A percentile compares a stretch with the other conserved stretches of the same genome.
Evolutionary conservation across 2,113 vertebrate genomes (phyloP).

Genomic region (Mesitornis unicolor): DNA sequence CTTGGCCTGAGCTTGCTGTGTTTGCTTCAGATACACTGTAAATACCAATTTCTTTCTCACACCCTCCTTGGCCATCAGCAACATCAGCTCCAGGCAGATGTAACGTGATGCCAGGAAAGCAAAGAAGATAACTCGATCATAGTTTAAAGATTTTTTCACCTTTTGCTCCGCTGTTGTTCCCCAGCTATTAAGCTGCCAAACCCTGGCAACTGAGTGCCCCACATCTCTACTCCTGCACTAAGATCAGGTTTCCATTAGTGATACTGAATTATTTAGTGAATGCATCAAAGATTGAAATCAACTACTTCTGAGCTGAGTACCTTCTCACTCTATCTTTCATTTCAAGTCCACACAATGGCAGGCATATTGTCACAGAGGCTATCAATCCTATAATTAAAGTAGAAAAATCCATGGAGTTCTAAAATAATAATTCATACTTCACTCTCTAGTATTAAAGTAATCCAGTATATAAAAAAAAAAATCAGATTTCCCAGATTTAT

Average conservation of each 20-base stretch:
- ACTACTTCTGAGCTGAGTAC: neutral
- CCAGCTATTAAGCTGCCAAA: conserved; percentile 41
- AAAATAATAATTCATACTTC: neutral
- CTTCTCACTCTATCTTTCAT: conserved; percentile 9
- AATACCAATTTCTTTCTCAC: conserved; percentile 60
- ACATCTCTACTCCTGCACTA: neutral
- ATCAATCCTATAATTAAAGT: neutral
- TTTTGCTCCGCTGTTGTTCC: conserved; percentile 52
- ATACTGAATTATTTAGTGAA: conserved; percentile 78
- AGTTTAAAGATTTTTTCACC: conserved; percentile 63
- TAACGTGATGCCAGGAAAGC: conserved; percentile 35
- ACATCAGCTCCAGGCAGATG: conserved; percentile 29
- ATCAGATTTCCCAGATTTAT: neutral
- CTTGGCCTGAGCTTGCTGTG: conserved; percentile 1
- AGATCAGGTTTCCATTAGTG: conserved; percentile 74
- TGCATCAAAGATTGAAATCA: conserved; percentile 40
- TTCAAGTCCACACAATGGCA: neutral
- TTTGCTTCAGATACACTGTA: conserved; percentile 29
- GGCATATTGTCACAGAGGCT: neutral
- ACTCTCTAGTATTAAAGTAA: neutral
- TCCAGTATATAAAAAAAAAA: neutral
- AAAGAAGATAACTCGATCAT: neutral
- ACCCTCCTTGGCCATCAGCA: neutral
- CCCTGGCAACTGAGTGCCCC: conserved; percentile 11
- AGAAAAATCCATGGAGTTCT: neutral